phyloP scores from a whole-genome alignment of 2,113 vertebrate species.

The Toxotes jaculatrix region DNA sequence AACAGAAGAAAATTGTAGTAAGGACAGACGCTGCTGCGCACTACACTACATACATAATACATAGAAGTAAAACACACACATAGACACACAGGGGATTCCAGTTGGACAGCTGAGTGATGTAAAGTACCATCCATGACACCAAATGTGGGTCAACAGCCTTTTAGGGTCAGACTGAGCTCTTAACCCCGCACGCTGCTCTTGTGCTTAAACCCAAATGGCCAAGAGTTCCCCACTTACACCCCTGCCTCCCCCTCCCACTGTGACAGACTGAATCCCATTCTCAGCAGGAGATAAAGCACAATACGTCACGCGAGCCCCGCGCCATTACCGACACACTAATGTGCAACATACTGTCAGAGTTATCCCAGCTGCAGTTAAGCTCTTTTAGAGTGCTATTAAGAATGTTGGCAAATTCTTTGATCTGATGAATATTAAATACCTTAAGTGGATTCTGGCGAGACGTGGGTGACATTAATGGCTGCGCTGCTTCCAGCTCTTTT shows the following conservation, averaged over 20 bases:
- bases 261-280: constrained; percentile 39
- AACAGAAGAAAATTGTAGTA: not conserved
- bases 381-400: constrained; percentile 45
- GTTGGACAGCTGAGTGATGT: constrained; percentile 43
- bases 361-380: constrained; percentile 35
- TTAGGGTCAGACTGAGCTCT: constrained; percentile 63
- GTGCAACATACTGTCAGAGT: constrained; percentile 47
- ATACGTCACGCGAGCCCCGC: constrained; percentile 7
- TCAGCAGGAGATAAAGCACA: constrained; percentile 53
- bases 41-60: constrained; percentile 11
- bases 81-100: not conserved
- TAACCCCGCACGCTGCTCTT: constrained; percentile 21
- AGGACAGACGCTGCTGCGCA: not conserved
- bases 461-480: constrained; percentile 62
- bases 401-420: constrained; percentile 57
- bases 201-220: constrained; percentile 55
- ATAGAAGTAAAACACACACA: constrained; percentile 14
- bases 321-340: constrained; percentile 44
- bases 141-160: constrained; percentile 75
- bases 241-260: constrained; percentile 19
- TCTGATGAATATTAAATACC: constrained; percentile 75
- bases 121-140: constrained; percentile 50
- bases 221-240: constrained; percentile 25
- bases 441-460: constrained; percentile 62
- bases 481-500: constrained; percentile 12